These are phyloP conservation scores for Microtus montanus DNA, from an alignment of 2,113 vertebrate species.

Conservation along the genomic window DNA sequence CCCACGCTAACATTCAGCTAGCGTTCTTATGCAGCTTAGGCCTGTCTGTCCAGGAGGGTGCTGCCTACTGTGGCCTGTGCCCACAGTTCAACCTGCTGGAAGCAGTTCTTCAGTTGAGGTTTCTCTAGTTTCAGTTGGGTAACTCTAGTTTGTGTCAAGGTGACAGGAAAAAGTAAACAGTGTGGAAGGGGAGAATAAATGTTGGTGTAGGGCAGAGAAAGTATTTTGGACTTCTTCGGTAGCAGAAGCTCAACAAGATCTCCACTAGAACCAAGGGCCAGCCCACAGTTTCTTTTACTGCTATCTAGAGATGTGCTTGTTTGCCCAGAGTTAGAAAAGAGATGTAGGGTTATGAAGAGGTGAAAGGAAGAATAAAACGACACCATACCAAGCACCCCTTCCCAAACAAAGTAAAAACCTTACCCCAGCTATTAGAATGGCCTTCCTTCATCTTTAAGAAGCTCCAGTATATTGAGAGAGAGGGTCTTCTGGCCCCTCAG, in stretches of 20 bases:
- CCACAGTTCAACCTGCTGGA: neutral
- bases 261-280: neutral
- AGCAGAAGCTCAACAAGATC: neutral
- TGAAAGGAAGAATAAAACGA: neutral
- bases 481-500: neutral
- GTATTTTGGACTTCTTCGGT: neutral
- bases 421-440: neutral
- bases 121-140: neutral
- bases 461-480: neutral
- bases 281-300: neutral
- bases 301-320: neutral
- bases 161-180: neutral
- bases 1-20: neutral
- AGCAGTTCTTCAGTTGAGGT: neutral
- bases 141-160: neutral
- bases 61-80: neutral
- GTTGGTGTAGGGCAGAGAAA: neutral
- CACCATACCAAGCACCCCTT: neutral
- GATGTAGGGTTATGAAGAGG: neutral
- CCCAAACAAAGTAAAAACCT: neutral
- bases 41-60: neutral
- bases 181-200: neutral
- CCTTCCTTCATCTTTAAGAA: slow-evolving; percentile 22
- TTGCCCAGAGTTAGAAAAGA: slow-evolving; percentile 24
- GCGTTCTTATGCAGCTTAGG: neutral